Conservation (phyloP, 92 coral and sea anemone genomes). For the Siderastrea siderea region DNA sequence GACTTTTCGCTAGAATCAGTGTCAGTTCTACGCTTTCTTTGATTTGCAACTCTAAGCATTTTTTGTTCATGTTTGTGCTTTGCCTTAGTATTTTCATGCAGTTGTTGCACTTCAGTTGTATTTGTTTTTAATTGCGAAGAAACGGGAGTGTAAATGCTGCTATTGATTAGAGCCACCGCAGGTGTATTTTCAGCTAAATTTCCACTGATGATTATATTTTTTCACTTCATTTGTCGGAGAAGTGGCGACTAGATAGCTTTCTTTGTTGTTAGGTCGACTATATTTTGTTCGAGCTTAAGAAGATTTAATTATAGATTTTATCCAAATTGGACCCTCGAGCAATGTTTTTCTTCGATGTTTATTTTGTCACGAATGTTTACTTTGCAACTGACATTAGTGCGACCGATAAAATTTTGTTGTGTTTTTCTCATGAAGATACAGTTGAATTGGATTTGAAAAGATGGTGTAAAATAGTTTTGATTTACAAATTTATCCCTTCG, state of each 20-base stretch:
- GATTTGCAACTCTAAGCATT: no score
- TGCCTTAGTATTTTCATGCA: neutral
- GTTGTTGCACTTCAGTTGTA: neutral
- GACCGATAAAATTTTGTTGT: neutral
- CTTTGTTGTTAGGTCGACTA: neutral
- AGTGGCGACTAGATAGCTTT: neutral
- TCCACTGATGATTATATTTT: neutral
- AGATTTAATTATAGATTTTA: no score
- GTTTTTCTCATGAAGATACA: neutral
- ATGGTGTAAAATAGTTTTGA: neutral
- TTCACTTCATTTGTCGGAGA: neutral
- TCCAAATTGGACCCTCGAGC: neutral
- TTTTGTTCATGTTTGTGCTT: neutral
- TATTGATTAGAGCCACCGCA: neutral
- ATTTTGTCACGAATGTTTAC: neutral
- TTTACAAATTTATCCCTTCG: neutral
- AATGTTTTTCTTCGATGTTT: neutral
- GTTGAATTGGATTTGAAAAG: no score
- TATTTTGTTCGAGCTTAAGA: neutral
- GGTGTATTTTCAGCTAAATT: neutral
- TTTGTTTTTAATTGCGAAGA: conserved; percentile 6
- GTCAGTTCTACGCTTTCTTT: no score
- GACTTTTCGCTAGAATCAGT: no score
- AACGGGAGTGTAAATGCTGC: conserved; percentile 1
- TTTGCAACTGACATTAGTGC: neutral